Conservation (phyloP, 2,797 vertebrate species). For the Siniperca scherzeri region DNA sequence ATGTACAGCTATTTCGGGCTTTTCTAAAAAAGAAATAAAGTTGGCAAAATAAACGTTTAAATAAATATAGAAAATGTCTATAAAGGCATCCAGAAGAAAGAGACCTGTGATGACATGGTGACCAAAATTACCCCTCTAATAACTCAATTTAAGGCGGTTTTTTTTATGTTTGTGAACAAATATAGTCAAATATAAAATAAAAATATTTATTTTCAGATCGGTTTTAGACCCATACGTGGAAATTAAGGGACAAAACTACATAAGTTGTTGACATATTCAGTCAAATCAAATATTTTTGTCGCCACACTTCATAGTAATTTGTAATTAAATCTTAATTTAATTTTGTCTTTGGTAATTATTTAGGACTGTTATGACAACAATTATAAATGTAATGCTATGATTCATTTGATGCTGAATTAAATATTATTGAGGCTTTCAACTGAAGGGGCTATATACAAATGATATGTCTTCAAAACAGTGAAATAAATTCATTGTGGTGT, state of each 20-base stretch:
- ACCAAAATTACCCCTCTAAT: not conserved
- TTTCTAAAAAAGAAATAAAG: not conserved
- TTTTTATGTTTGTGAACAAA: not conserved
- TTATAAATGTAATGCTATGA: slow-evolving; percentile 29
- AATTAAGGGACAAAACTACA: not conserved
- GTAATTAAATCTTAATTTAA: slow-evolving; percentile 36
- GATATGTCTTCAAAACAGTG: slow-evolving; percentile 20
- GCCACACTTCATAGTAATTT: slow-evolving; percentile 14
- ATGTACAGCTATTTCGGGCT: not conserved
- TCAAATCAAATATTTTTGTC: slow-evolving; percentile 3
- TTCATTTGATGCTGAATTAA: slow-evolving; percentile 36
- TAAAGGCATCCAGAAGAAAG: not conserved
- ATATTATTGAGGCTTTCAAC: slow-evolving; percentile 20
- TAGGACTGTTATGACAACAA: slow-evolving; percentile 25
- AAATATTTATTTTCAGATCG: not conserved
- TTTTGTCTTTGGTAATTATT: slow-evolving; percentile 40
- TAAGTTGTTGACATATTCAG: not conserved
- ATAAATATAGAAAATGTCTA: not conserved
- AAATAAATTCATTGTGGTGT: slow-evolving; percentile 53
- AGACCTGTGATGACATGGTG: not conserved
- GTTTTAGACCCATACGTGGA: not conserved
- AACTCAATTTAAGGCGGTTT: not conserved
- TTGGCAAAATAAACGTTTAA: slow-evolving; percentile 5
- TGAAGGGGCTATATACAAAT: not conserved
- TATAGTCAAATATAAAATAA: not conserved